These are phyloP conservation scores for Lutraria lutraria DNA, from an alignment of 2,888 invertebrate species.

Conservation along the genomic window DNA sequence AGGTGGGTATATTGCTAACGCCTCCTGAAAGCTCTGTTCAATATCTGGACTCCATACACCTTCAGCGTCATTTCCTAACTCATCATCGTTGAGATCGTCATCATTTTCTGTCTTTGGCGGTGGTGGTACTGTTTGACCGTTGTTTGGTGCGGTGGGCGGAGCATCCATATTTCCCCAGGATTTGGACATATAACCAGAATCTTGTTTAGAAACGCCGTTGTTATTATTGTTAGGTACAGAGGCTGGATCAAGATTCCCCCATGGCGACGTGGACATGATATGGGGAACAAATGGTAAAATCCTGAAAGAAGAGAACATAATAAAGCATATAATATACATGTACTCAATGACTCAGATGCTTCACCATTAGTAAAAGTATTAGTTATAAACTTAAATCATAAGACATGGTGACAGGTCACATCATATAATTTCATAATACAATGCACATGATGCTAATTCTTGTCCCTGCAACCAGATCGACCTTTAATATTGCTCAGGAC, in stretches of 20 bases:
- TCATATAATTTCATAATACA: too few species aligned
- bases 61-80: conserved; percentile 95
- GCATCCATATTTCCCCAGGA: conserved; percentile 80
- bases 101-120: conserved; percentile 63
- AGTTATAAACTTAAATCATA: too few species aligned
- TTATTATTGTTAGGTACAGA: conserved; percentile 53
- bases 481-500: too few species aligned
- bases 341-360: too few species aligned
- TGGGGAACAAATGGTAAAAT: conserved; percentile 65
- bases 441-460: too few species aligned
- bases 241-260: conserved; percentile 67
- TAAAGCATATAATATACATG: neutral
- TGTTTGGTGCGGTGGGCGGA: conserved; percentile 59
- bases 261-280: conserved; percentile 68
- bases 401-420: too few species aligned
- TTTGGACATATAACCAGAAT: conserved; percentile 71
- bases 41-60: conserved; percentile 99
- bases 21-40: conserved; percentile 99
- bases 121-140: conserved; percentile 55
- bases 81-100: conserved; percentile 88
- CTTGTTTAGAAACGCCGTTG: conserved; percentile 58
- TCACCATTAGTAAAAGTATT: too few species aligned
- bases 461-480: too few species aligned
- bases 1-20: conserved; percentile 99
- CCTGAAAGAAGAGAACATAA: conserved; percentile 46